Base-by-base conservation (phyloP, 2,113 vertebrate genomes). In the Oenanthe melanoleuca region DNA sequence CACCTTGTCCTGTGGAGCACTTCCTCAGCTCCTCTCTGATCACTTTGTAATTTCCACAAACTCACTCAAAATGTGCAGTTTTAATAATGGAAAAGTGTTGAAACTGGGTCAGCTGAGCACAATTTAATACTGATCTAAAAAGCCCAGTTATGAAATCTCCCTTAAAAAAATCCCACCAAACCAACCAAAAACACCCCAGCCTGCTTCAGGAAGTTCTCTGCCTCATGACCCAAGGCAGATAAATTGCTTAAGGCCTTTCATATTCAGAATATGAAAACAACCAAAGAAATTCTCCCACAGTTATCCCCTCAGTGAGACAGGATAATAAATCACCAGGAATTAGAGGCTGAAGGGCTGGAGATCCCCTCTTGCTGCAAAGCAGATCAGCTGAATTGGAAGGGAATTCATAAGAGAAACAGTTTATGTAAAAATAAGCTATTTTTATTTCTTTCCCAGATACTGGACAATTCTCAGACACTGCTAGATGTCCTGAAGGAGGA, bases 391-490 rank as follows among this genome's bases (percentile, higher is more conserved):
- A 64, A 63, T 56, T 55, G 2, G 1, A 65, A 82, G 37, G 59
- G 59, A 77, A 85, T 45, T 86, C 42, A 3, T 38, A 31, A 88
- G 52, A 93, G 45, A 89, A 88, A 61, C 66, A 52, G 52, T 74
- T 59, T 55, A 28, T 90, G 47, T 80, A 85, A 88, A 95, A 92
- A 67, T 86, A 94, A 92, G 64, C 90, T 94, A 40, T 59, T 85
- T 95, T 89, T 92, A 60, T 95, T 93, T 84, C n/a, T 87, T 85
- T 42, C 73, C 14, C 91, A 99, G 99, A 99, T 99, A 93, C 94
- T 99, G 97, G 99, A 99, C 96, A 99, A 98, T 94, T 99, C 99
- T 14, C 98, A 99, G 98, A 98, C 98, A 11, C 93, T 99, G 59
- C 98, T 99, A 16, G 98, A 97, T 25, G 98, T 98, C 42, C 96